Conservation (phyloP, 2,888 invertebrate species). For the Mamestra brassicae region DNA sequence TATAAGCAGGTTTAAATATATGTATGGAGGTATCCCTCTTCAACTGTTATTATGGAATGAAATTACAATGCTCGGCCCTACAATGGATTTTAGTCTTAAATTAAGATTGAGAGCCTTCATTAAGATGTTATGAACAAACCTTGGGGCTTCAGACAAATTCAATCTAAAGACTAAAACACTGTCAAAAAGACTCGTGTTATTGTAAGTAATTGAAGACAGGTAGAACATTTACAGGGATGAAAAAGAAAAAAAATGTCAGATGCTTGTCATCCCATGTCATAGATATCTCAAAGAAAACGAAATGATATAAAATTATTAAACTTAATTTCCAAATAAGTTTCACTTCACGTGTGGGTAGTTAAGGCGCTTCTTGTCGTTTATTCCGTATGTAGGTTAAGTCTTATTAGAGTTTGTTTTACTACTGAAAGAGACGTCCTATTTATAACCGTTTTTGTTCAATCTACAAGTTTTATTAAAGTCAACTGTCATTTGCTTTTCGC, state of each 20-base stretch:
- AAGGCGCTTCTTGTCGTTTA: not conserved
- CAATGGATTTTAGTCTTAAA: conserved; percentile 23
- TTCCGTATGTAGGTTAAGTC: too few relatives aligned
- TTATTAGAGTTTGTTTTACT: too few relatives aligned
- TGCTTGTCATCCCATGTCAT: not conserved
- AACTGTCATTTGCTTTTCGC: too few relatives aligned
- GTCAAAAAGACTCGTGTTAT: not conserved
- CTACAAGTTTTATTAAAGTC: too few relatives aligned
- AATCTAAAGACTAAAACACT: conserved; percentile 11
- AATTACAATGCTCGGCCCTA: conserved; percentile 19
- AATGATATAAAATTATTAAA: not conserved
- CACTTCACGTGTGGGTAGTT: not conserved
- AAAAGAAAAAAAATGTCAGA: too few relatives aligned
- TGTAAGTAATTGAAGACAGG: not conserved
- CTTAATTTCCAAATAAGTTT: not conserved
- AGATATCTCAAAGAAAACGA: not conserved
- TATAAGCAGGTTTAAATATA: not conserved
- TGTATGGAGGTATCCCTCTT: conserved; percentile 10
- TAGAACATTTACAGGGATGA: not conserved
- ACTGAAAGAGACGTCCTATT: too few relatives aligned
- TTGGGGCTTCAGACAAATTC: conserved; percentile 2
- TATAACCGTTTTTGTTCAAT: too few relatives aligned
- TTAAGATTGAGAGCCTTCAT: conserved; percentile 38
- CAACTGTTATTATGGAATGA: conserved; percentile 23
- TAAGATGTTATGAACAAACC: conserved; percentile 17